Conservation (phyloP, 2,888 invertebrate species). For the Drosophila putrida region DNA sequence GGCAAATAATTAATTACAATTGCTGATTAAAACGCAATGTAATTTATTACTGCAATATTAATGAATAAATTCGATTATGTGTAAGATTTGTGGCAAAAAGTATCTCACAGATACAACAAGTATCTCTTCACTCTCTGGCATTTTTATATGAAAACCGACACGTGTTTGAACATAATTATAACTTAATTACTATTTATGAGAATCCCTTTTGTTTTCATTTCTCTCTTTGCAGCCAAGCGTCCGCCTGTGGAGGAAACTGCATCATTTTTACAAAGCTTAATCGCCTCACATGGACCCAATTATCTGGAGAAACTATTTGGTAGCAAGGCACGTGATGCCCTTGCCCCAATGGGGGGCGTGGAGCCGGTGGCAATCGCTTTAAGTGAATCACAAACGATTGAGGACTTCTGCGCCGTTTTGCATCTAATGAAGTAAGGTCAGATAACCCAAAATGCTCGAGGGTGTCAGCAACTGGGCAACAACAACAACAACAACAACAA, state of each 20-base stretch:
- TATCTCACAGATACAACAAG: not conserved
- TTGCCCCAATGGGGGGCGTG: slow-evolving; percentile 96
- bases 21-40: slow-evolving; percentile 1
- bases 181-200: slow-evolving; percentile 25
- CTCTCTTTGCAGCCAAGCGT: slow-evolving; percentile 91
- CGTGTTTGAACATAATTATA: slow-evolving; percentile 29
- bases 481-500: no score
- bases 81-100: not conserved
- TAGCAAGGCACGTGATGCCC: slow-evolving; percentile 95
- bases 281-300: slow-evolving; percentile 98
- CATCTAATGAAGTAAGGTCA: slow-evolving; percentile 85
- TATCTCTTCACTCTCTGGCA: not conserved
- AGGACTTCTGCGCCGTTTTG: slow-evolving; percentile 90
- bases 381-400: slow-evolving; percentile 96
- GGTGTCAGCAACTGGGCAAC: slow-evolving; percentile 10
- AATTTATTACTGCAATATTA: slow-evolving; percentile 8
- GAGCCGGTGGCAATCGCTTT: slow-evolving; percentile 98
- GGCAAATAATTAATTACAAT: slow-evolving; percentile 17
- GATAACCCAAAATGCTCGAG: slow-evolving; percentile 3
- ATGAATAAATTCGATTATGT: not conserved
- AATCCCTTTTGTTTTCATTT: slow-evolving; percentile 1
- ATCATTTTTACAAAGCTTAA: slow-evolving; percentile 96
- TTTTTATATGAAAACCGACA: not conserved
- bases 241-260: slow-evolving; percentile 99
- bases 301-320: slow-evolving; percentile 98